Evolutionary conservation across 2,797 vertebrate species (phyloP), one percentile per base, ranked within the genome.

Genomic region (Rhinophrynus dorsalis): DNA sequence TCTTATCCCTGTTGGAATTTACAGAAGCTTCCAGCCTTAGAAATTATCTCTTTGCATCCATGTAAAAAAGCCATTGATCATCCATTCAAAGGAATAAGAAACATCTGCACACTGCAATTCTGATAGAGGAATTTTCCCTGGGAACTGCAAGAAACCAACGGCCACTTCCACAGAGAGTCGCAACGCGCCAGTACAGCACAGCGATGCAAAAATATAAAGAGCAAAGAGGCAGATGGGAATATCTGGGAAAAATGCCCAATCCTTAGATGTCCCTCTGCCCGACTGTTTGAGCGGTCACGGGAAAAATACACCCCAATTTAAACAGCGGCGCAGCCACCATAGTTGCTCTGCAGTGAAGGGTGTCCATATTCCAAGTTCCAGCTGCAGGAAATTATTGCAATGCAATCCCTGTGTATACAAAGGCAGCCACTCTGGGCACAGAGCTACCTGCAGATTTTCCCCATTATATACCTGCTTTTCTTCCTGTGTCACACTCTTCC

Each of bases 221-320:
- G 62, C 37, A 51, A 73, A 67, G 54, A 52, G 62, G 62, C 70
- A 73, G 70, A 73, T 73, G 70, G 70, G 70, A 65, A 73, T 65
- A 38, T 67, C 70, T 66, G 70, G 70, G 62, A 73, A 73, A 73
- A 73, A 40, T 66, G 62, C 70, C 70, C 62, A 73, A 67, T 73
- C 70, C 56, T 52, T 45, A 54, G 70, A 66, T 73, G 56, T 73
- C 70, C 70, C 70, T 73, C 54, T 60, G 70, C 44, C 62, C 65
- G 55, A 62, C 55, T 73, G 70, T 73, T 57, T 37, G 13, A 66
- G 18, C 51, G 62, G 69, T 52, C 69, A 66, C 20, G 47, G 69
- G 29, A 60, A 66, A 52, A 45, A 66, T 47, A 59, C 55, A 33
- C 70, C 70, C 62, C 27, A 48, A 67, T 59, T 67, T 35, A 48